Conservation (phyloP, 2,888 invertebrate genomes). For the Thereva nobilitata region DNA sequence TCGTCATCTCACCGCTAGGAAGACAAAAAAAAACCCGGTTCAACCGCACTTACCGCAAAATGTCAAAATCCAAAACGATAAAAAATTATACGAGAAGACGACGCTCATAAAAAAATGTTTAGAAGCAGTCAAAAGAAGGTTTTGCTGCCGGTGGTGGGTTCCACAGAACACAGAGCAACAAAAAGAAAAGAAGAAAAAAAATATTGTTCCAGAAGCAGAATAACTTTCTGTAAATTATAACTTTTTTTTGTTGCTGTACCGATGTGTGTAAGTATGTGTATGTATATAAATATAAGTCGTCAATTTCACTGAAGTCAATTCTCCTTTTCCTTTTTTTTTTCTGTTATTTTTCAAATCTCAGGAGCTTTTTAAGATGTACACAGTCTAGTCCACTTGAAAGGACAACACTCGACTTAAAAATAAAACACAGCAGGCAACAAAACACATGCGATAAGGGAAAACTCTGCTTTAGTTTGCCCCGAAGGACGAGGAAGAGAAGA, state of each 20-base stretch:
- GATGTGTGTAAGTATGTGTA: too few relatives aligned
- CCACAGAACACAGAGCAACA: too few relatives aligned
- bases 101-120: slow-evolving; percentile 16
- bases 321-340: slow-evolving; percentile 1
- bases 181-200: too few relatives aligned
- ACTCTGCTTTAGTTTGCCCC: slow-evolving; percentile 7
- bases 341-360: background rate
- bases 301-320: background rate
- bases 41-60: background rate
- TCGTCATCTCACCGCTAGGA: slow-evolving; percentile 4
- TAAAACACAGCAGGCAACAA: background rate
- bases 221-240: too few relatives aligned
- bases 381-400: slow-evolving; percentile 22
- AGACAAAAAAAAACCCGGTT: slow-evolving; percentile 7
- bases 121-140: slow-evolving; percentile 4
- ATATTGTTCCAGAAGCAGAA: too few relatives aligned
- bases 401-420: background rate
- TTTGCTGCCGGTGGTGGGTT: background rate
- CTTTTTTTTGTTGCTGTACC: too few relatives aligned
- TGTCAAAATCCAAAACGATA: slow-evolving; percentile 11
- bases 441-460: slow-evolving; percentile 9
- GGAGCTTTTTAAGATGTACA: slow-evolving; percentile 11
- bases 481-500: background rate
- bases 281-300: too few relatives aligned
- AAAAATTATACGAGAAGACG: slow-evolving; percentile 5